phyloP scores from a whole-genome alignment of 2,113 vertebrate species.

The Atrichornis clamosus region DNA sequence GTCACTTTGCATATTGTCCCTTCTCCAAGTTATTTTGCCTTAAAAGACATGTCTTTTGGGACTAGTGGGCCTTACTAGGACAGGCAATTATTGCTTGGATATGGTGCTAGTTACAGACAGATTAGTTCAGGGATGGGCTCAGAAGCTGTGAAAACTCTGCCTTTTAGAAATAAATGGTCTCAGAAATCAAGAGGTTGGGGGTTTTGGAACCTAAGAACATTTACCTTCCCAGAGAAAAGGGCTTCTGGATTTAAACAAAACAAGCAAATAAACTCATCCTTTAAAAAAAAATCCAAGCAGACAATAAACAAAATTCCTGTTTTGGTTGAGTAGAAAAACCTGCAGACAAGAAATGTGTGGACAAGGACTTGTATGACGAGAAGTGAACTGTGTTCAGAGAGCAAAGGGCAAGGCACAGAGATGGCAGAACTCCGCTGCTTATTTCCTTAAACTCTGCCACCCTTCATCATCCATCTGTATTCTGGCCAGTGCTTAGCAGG shows the following conservation, averaged over 20 bases:
- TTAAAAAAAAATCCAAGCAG: background rate
- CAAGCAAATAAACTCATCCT: background rate
- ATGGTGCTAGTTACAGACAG: background rate
- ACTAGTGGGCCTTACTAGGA: background rate
- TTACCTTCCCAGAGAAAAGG: background rate
- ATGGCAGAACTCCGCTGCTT: background rate
- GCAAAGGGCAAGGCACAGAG: background rate
- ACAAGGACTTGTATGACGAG: fast-evolving
- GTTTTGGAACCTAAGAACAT: background rate
- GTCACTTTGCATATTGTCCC: conserved; percentile 12
- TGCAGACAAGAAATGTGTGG: background rate
- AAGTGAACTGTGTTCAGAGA: background rate
- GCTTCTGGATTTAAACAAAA: background rate
- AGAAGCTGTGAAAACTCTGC: background rate
- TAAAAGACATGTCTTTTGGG: background rate
- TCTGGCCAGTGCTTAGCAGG: background rate
- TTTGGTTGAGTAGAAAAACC: background rate
- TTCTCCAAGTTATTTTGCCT: conserved; percentile 29
- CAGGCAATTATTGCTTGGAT: background rate
- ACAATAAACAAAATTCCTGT: background rate
- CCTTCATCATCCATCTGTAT: background rate
- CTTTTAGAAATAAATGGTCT: background rate
- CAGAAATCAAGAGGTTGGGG: background rate
- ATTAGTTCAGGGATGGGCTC: background rate
- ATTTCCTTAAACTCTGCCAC: background rate